Evolutionary conservation across 2,113 vertebrate genomes (phyloP).

Genomic region (Tiliqua scincoides): DNA sequence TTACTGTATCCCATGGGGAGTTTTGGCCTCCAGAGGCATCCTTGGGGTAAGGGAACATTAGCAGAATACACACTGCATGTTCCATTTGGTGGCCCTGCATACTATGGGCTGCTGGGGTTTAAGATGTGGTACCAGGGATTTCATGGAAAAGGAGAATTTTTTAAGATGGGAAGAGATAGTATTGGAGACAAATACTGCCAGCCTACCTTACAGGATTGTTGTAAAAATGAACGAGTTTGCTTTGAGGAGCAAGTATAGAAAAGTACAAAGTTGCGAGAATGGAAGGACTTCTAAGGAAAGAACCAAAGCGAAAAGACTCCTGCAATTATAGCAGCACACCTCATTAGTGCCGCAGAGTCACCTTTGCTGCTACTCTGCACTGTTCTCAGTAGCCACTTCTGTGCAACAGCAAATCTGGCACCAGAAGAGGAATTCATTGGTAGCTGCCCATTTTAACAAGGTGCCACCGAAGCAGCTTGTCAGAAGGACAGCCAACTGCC

Average conservation of each 20-base stretch:
- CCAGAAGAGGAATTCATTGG: neutral
- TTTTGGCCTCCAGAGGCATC: too few species aligned
- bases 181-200: neutral
- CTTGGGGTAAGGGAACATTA: too few species aligned
- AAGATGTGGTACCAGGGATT: too few species aligned
- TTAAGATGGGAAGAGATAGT: too few species aligned
- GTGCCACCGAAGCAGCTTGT: neutral
- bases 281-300: neutral
- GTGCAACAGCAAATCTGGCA: neutral
- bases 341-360: neutral
- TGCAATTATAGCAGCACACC: neutral
- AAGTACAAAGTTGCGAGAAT: too few species aligned
- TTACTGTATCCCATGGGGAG: too few species aligned
- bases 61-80: too few species aligned
- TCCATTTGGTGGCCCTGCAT: too few species aligned
- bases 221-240: neutral
- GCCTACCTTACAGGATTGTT: neutral
- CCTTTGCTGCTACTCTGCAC: neutral
- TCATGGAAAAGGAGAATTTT: too few species aligned
- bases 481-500: neutral
- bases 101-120: too few species aligned
- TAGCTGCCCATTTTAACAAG: conserved; percentile 6
- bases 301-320: neutral
- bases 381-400: neutral
- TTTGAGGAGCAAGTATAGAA: neutral